Conservation (phyloP, 1,140 invertebrate species). For the Pararge aegeria region DNA sequence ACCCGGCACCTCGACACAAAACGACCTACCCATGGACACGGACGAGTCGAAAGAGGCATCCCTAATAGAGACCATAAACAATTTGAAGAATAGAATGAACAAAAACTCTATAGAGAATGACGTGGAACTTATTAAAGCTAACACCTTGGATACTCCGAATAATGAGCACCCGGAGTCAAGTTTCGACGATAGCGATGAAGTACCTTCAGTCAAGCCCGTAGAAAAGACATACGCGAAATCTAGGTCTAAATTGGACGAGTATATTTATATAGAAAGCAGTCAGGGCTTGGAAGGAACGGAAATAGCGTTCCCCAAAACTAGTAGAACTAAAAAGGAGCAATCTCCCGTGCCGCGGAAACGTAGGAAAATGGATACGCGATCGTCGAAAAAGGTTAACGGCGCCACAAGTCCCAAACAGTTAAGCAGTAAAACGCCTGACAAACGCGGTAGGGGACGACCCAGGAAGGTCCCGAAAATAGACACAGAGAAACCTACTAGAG, state of each 20-base stretch:
- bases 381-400: constrained; percentile 35
- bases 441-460: constrained; percentile 39
- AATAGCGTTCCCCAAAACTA: constrained; percentile 62
- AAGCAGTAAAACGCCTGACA: constrained; percentile 22
- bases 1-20: constrained; percentile 37
- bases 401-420: constrained; percentile 16
- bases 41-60: constrained; percentile 42
- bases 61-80: constrained; percentile 58
- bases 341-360: constrained; percentile 62
- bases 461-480: constrained; percentile 32
- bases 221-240: constrained; percentile 70
- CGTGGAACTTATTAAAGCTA: constrained; percentile 63
- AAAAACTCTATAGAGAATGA: constrained; percentile 68
- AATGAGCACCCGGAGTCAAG: constrained; percentile 43
- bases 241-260: constrained; percentile 68
- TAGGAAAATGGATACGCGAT: constrained; percentile 49
- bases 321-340: constrained; percentile 44
- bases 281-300: constrained; percentile 63
- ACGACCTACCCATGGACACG: constrained; percentile 25
- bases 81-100: constrained; percentile 61
- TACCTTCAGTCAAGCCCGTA: constrained; percentile 62
- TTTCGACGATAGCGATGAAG: constrained; percentile 53
- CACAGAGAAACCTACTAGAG: constrained; percentile 39
- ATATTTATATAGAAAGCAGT: constrained; percentile 68
- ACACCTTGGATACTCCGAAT: constrained; percentile 57